These are phyloP conservation scores for Felis catus DNA, from an alignment of 2,113 vertebrate genomes.

Conservation along the genomic window F.catus_Fca126_mat1.0 CM031419.1:112441501-112442000, in stretches of 20 bases:
- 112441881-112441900: neutral
- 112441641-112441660: neutral
- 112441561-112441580: neutral
- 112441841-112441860: neutral
- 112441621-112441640: neutral
- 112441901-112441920: neutral
- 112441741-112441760: neutral
- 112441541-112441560: neutral
- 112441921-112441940: neutral
- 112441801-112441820: neutral
- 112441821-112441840: neutral
- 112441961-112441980: too few relatives aligned
- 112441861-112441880: neutral
- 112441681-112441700: neutral
- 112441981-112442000: neutral
- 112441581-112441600: neutral
- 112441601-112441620: neutral
- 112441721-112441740: neutral
- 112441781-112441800: neutral
- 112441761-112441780: neutral
- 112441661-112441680: rapidly evolving
- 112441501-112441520: neutral
- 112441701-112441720: neutral
- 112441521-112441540: neutral
- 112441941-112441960: neutral